Percentiles rank a stretch among this genome's conserved stretches.
Conservation (phyloP, 2,113 vertebrate genomes). For the Geothlypis trichas region DNA sequence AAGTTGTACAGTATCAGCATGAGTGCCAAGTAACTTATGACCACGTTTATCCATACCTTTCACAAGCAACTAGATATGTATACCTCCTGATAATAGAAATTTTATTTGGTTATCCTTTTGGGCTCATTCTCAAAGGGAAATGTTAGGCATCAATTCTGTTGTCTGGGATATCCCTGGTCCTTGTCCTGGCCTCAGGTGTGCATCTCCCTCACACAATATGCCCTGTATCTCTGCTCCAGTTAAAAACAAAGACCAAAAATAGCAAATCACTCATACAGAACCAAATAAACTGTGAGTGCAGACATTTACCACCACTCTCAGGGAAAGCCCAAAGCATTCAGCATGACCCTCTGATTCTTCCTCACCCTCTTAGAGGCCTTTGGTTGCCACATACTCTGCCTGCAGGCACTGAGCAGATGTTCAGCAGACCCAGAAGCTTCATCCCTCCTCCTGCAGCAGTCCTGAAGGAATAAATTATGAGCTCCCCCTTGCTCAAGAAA, state of each 20-base stretch:
- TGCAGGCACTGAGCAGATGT: background rate
- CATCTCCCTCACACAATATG: background rate
- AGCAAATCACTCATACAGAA: background rate
- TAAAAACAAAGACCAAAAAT: background rate
- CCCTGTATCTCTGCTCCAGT: background rate
- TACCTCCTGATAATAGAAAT: background rate
- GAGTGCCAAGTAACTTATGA: background rate
- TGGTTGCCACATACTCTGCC: background rate
- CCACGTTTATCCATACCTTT: background rate
- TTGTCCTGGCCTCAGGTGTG: background rate
- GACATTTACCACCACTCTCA: background rate
- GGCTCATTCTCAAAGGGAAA: background rate
- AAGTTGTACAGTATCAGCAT: background rate
- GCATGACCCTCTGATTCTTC: background rate
- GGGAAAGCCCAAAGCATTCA: background rate
- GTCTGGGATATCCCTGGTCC: background rate
- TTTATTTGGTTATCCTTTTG: background rate
- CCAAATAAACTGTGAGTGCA: background rate
- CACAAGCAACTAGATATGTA: background rate
- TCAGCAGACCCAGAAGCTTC: background rate
- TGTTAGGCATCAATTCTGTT: background rate
- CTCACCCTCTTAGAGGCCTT: background rate
- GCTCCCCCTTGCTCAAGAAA: background rate
- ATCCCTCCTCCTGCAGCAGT: background rate
- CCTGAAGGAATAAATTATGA: background rate